Percentiles rank a stretch among this genome's conserved stretches.
These are phyloP conservation scores for Thinocorus orbignyianus DNA, from an alignment of 2,113 vertebrate species.

Conservation along the genomic window DNA sequence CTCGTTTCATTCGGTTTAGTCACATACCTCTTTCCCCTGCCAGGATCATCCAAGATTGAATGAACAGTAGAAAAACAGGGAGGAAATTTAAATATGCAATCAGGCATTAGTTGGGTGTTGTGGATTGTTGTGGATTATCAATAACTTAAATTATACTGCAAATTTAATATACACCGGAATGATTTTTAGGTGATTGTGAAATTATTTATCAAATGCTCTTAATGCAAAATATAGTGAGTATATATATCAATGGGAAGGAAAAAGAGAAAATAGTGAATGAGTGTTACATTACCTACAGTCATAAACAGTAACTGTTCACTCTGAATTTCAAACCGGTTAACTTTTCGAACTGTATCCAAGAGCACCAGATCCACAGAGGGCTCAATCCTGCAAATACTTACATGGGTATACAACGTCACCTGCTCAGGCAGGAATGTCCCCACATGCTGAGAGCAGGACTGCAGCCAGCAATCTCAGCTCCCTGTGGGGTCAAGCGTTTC, in stretches of 20 bases:
- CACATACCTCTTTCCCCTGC: conserved; percentile 99
- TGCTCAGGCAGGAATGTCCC: not conserved
- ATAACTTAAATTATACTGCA: conserved; percentile 63
- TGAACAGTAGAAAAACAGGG: conserved; percentile 90
- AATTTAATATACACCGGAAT: conserved; percentile 61
- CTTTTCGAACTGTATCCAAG: not conserved
- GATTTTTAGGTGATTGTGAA: conserved; percentile 57
- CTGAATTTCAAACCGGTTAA: conserved; percentile 20
- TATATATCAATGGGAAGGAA: conserved; percentile 43
- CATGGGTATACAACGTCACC: not conserved
- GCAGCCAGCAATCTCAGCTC: not conserved
- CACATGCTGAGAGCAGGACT: not conserved
- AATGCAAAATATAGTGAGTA: conserved; percentile 50
- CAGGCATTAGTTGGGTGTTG: conserved; percentile 80
- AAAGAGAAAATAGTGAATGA: conserved; percentile 50
- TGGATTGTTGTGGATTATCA: conserved; percentile 70
- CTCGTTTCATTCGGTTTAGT: conserved; percentile 80
- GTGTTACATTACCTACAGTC: conserved; percentile 34
- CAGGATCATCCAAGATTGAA: conserved; percentile 89
- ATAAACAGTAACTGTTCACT: conserved; percentile 41
- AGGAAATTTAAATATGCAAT: conserved; percentile 89
- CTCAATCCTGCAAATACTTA: conserved; percentile 43
- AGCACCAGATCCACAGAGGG: not conserved
- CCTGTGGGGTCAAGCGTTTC: conserved; percentile 8
- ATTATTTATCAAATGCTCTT: conserved; percentile 48